Evolutionary conservation across 2,888 invertebrate genomes (phyloP).

Genomic region (Arrhopalites spinosus): DNA sequence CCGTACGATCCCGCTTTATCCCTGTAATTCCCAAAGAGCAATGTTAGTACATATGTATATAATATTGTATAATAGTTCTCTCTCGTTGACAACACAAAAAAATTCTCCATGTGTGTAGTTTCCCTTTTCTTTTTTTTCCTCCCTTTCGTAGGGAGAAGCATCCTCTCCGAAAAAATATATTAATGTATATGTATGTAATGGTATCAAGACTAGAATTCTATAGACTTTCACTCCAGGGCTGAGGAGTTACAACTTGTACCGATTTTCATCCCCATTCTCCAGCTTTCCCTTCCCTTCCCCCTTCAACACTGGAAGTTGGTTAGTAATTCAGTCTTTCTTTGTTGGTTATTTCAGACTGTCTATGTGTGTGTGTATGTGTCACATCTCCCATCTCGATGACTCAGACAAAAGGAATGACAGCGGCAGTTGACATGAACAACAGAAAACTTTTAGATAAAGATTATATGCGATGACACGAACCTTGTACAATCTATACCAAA

Average conservation of each 20-base stretch:
- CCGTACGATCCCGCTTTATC: constrained; percentile 93
- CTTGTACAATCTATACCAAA: not conserved
- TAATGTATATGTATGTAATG: not conserved
- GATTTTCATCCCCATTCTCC: no score
- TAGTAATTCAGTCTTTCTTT: no score
- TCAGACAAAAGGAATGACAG: constrained; percentile 16
- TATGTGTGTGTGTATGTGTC: no score
- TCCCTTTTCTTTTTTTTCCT: not conserved
- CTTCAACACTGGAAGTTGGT: no score
- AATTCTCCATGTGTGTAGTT: not conserved
- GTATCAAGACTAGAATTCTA: no score
- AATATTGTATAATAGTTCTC: no score
- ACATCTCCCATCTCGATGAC: no score
- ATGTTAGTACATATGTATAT: no score
- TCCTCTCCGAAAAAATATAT: not conserved
- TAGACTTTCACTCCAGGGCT: no score
- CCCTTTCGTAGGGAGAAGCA: not conserved
- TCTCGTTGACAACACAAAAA: not conserved
- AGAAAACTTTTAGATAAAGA: constrained; percentile 15
- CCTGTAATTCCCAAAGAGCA: constrained; percentile 62
- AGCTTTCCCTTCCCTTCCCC: no score
- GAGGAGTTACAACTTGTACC: no score
- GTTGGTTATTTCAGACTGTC: no score
- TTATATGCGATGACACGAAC: constrained; percentile 26
- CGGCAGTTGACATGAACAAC: constrained; percentile 13